Base-by-base conservation (phyloP, 2,888 invertebrate species). In the Catocala sponsa region DNA sequence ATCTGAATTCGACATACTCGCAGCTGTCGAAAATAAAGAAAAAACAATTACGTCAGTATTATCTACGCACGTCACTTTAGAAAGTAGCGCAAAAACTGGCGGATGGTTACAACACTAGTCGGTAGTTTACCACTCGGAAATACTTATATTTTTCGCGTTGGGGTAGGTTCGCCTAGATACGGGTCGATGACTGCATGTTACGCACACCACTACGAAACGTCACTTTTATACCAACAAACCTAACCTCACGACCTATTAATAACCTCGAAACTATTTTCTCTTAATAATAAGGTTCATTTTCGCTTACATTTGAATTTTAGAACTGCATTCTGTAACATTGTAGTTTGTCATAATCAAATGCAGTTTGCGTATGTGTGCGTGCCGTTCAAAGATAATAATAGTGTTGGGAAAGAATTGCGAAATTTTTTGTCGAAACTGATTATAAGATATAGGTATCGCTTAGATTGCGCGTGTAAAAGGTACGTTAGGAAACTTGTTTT, bases 91-190 rank as follows among this genome's bases (percentile, higher is more conserved):
- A 62, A 61, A 59, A 44, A 57, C 62, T 52, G 56, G 55, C 53
- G 10, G 47, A 57, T 56, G 53, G 49, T 71, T 70, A 59, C 66
- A 78, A 57, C 66, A 67, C 68, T 64, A 66, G 50, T 54, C 33
- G 49, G 35, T 53, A 53, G 56, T 59, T n/a, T 58, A 55, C 52
- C 63, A 67, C 50, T 72, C 63, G 54, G 63, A 65, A 70, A 74
- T 61, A 76, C 62, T 75, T 74, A 76, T 72, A 90, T 88, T 91
- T 91, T 91, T 90, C 87, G 82, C 79, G 84, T 92, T 92, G 92
- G 90, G 92, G 90, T 92, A 93, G 93, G 93, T 90, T 90, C 83
- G 76, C 70, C 72, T 69, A 83, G 88, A 87, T 85, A 86, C 87
- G 86, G 92, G 91, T 92, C 92, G 87, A 85, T 87, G 92, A 91